Base-by-base conservation (phyloP, 2,113 vertebrate genomes). In the Himantopus leucocephalus region DNA sequence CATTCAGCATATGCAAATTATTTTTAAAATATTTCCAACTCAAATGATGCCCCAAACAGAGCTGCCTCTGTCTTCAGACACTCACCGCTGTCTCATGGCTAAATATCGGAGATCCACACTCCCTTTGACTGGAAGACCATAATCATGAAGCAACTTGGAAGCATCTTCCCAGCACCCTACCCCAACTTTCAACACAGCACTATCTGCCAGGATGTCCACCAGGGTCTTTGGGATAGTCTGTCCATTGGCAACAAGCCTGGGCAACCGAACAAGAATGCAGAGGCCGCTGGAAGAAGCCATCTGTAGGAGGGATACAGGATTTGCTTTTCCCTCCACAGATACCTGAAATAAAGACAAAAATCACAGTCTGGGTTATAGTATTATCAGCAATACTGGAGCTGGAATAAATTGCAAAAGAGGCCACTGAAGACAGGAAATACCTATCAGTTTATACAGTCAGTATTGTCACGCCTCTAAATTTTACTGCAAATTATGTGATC, bases 141-240 rank as follows among this genome's bases (percentile, higher is more conserved):
- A 99, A 96, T 99, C 99, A 17, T 98, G 98, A 15, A 98, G 97
- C 71, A 99, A 97, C 8, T 98, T 99, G 93, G 97, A 98, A 78
- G 99, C 98, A 43, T 99, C 99, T 97, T 99, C 99, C 55, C 98
- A 99, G 96, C 99, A 99, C 15, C 99, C 99, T 22, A 99, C 99
- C 9, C 99, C 99, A 8, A 99, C 99, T 95, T 99, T 99, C 64
- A 99, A 93, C 45, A 99, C 88, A 63, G 78, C 91, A 7, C 97
- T 94, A 92, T 99, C 98, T 75, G 98, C 96, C 77, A 99, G 98
- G 50, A 99, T 96, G 58, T 99, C 96, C 93, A 98, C 20, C 21
- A 99, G 91, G 3, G 97, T 98, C 88, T 98, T 97, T 6, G 99
- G 99, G 59, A 99, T 88, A 32, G 95, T 66, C 91, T 95, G 97